phyloP scores from a whole-genome alignment of 2,113 vertebrate species.

The Salvator merianae region DNA sequence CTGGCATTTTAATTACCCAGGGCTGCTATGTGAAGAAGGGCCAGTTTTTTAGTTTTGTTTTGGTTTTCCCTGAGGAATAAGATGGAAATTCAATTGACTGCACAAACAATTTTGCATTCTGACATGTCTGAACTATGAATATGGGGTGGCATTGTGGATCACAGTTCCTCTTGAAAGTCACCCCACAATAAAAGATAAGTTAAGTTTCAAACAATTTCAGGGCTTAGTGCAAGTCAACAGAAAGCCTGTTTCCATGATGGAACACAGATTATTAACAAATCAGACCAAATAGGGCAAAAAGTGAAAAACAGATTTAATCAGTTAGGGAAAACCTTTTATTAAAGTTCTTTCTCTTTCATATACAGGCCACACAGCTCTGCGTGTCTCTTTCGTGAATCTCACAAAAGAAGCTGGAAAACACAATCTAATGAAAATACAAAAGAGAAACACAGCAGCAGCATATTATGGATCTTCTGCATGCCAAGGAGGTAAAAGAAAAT shows the following conservation, averaged over 20 bases:
- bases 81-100: constrained; percentile 74
- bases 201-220: constrained; percentile 65
- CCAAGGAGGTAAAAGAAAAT: neutral
- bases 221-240: constrained; percentile 54
- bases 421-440: constrained; percentile 24
- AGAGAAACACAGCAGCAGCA: constrained; percentile 14
- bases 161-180: constrained; percentile 58
- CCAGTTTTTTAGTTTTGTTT: constrained; percentile 56
- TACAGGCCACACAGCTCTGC: neutral
- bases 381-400: constrained; percentile 13
- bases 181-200: constrained; percentile 65
- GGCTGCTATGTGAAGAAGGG: constrained; percentile 73
- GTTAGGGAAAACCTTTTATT: neutral
- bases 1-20: constrained; percentile 77
- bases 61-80: constrained; percentile 73
- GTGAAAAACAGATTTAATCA: constrained; percentile 27
- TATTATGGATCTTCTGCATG: constrained; percentile 29
- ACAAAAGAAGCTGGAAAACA: constrained; percentile 23
- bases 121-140: constrained; percentile 79
- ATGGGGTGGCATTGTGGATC: constrained; percentile 74
- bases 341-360: neutral
- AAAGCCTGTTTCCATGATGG: constrained; percentile 55
- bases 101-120: constrained; percentile 66
- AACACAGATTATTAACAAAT: constrained; percentile 74
- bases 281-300: constrained; percentile 12